Conservation (phyloP, 30 jellyfish, hydroid and myxozoan genomes). For the Cassiopea xamachana region DNA sequence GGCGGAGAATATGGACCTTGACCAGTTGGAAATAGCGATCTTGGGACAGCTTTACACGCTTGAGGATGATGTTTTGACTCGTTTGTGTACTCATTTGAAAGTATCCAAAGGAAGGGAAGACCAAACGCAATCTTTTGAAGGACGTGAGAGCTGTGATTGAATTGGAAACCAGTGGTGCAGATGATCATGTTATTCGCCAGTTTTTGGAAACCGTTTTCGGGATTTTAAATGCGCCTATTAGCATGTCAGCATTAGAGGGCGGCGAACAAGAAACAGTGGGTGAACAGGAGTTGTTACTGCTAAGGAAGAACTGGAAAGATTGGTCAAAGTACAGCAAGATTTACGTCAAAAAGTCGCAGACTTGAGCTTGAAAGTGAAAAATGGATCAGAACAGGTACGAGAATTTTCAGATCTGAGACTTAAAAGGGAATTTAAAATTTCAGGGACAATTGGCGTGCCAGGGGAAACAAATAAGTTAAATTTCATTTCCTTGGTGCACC, state of each 20-base stretch:
- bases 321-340: conserved; percentile 16
- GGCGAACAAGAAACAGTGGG: background rate
- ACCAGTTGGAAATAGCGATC: conserved; percentile 29
- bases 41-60: conserved; percentile 25
- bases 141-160: conserved; percentile 40
- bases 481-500: conserved; percentile 28
- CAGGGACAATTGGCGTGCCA: conserved; percentile 50
- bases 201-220: conserved; percentile 29
- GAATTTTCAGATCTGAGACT: conserved; percentile 25
- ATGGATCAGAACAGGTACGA: conserved; percentile 17
- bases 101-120: conserved; percentile 48
- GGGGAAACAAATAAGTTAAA: conserved; percentile 45
- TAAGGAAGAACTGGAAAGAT: conserved; percentile 19
- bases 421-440: conserved; percentile 21
- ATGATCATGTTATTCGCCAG: no score
- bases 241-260: conserved; percentile 29
- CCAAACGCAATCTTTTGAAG: conserved; percentile 11
- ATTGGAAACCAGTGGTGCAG: conserved; percentile 25
- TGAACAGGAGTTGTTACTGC: background rate
- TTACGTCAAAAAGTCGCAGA: conserved; percentile 7
- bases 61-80: background rate
- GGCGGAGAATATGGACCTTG: conserved; percentile 12
- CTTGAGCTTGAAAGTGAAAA: conserved; percentile 11
- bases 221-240: background rate
- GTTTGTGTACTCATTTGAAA: background rate